phyloP scores from a whole-genome alignment of 2,113 vertebrate genomes.

The Isichthys henryi region DNA sequence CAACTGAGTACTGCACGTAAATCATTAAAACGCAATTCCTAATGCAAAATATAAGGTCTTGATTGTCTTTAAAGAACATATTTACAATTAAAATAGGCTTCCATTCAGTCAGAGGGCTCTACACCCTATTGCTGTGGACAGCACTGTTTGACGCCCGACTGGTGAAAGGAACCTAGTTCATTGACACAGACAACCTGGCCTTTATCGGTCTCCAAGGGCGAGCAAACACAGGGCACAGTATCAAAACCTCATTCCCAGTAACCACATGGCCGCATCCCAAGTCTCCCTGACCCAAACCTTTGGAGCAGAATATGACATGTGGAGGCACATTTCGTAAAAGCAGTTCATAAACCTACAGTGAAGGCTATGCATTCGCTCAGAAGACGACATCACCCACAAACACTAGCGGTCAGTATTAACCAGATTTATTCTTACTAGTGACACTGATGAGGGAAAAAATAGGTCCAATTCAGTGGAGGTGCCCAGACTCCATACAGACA shows the following conservation, averaged over 20 bases:
- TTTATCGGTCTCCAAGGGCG: constrained; percentile 67
- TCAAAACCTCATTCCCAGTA: constrained; percentile 39
- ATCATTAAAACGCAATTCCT: neutral
- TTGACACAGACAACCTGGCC: constrained; percentile 61
- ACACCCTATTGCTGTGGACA: neutral
- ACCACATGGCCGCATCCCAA: constrained; percentile 50
- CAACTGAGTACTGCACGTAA: neutral
- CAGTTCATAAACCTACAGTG: neutral
- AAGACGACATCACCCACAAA: neutral
- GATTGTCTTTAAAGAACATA: neutral
- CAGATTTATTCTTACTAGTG: neutral
- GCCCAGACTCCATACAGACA: neutral
- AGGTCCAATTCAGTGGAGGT: neutral
- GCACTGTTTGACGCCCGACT: constrained; percentile 4
- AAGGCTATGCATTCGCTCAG: neutral
- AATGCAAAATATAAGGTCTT: neutral
- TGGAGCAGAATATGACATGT: neutral
- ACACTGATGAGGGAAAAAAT: neutral
- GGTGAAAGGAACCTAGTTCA: constrained; percentile 66
- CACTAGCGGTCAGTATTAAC: neutral
- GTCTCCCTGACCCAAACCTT: constrained; percentile 30
- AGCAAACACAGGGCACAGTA: constrained; percentile 68
- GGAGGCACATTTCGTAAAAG: neutral
- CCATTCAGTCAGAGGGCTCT: neutral
- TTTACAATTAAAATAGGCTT: neutral